These are phyloP conservation scores for Agonopterix subpropinquella DNA, from an alignment of 2,888 invertebrate genomes.

Conservation along the genomic window DNA sequence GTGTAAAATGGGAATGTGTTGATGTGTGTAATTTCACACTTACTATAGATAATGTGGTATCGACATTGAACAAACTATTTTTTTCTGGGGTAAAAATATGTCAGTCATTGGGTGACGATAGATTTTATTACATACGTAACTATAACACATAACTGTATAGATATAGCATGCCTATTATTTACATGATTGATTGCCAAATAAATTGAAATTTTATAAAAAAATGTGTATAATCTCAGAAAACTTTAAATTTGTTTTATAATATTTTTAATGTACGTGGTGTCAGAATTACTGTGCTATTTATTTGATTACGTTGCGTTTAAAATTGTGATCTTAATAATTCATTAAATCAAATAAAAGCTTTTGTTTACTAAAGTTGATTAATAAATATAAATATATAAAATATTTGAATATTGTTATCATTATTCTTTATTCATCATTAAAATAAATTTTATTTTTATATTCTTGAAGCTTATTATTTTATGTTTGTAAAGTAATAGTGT, in stretches of 20 bases:
- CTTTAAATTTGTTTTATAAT: background rate
- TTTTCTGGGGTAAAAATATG: background rate
- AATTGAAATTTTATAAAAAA: background rate
- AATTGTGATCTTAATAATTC: slow-evolving; percentile 9
- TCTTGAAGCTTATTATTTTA: slow-evolving; percentile 44
- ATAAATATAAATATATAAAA: slow-evolving; percentile 19
- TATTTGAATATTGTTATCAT: slow-evolving; percentile 44
- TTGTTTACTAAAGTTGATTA: slow-evolving; percentile 21
- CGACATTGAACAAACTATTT: too few species aligned
- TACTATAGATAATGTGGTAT: too few species aligned
- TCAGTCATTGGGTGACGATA: slow-evolving; percentile 1
- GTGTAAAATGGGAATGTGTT: too few species aligned
- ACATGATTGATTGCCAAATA: slow-evolving; percentile 1
- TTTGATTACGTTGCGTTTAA: background rate
- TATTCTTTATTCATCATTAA: slow-evolving; percentile 49
- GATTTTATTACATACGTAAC: slow-evolving; percentile 6
- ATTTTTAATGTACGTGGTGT: background rate
- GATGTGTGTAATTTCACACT: too few species aligned
- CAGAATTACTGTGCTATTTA: background rate
- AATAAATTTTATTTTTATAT: slow-evolving; percentile 61
- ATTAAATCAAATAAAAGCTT: slow-evolving; percentile 12
- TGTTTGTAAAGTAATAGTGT: slow-evolving; percentile 57
- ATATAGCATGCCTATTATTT: slow-evolving; percentile 1
- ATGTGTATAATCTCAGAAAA: too few species aligned
- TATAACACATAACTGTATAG: slow-evolving; percentile 2